A percentile compares a stretch with the other conserved stretches of the same genome.
Conservation (phyloP, 2,113 vertebrate genomes). For the Esox niger region DNA sequence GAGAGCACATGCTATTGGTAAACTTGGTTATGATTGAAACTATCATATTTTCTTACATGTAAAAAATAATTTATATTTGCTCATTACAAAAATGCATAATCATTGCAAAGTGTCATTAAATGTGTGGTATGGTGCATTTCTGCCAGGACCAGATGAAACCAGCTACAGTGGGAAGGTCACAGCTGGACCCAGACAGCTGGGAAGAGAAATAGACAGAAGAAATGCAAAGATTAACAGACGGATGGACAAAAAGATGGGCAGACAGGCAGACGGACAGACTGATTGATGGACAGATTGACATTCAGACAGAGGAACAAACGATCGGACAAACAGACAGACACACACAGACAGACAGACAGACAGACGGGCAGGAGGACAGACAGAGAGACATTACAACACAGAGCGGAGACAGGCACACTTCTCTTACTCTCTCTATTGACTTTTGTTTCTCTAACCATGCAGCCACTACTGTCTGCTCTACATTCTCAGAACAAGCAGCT, state of each 20-base stretch:
- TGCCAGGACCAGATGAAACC: slow-evolving; percentile 56
- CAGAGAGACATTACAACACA: slow-evolving; percentile 15
- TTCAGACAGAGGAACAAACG: too few relatives aligned
- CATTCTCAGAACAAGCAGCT: slow-evolving; percentile 2
- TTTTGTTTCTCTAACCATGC: slow-evolving; percentile 40
- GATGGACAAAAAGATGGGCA: too few relatives aligned
- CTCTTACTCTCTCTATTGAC: slow-evolving; percentile 16
- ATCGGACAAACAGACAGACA: too few relatives aligned
- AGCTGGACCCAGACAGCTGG: slow-evolving; percentile 55
- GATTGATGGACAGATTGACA: too few relatives aligned
- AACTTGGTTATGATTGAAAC: background rate
- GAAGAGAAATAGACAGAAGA: too few relatives aligned
- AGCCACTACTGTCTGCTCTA: background rate
- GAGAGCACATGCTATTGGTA: background rate
- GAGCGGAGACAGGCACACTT: slow-evolving; percentile 35
- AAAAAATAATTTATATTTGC: background rate
- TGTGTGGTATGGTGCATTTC: slow-evolving; percentile 18
- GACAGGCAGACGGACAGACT: too few relatives aligned
- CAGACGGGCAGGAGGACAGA: too few relatives aligned
- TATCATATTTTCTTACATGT: background rate
- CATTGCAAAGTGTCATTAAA: slow-evolving; percentile 22
- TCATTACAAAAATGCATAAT: slow-evolving; percentile 7
- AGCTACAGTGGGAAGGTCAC: slow-evolving; percentile 64
- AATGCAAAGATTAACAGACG: too few relatives aligned
- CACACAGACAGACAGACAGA: too few relatives aligned